These are phyloP conservation scores for Poeciliopsis prolifica DNA, from an alignment of 2,113 vertebrate species.

Conservation along the genomic window DNA sequence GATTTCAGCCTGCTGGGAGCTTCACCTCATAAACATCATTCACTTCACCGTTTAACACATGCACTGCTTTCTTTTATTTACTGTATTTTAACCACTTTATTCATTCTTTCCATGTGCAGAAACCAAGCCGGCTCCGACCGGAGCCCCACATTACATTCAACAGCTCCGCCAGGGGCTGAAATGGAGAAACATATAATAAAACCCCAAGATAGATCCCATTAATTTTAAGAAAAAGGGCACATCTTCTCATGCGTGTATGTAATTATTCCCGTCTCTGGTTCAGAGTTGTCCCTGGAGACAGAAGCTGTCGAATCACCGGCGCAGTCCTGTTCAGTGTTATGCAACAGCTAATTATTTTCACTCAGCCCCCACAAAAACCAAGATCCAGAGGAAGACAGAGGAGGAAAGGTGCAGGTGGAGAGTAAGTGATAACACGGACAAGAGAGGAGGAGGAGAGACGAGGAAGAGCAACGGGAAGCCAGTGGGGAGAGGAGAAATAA, in stretches of 20 bases:
- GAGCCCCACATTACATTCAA: constrained; percentile 59
- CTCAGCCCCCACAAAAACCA: constrained; percentile 57
- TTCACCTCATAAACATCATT: background rate
- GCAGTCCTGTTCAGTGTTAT: constrained; percentile 72
- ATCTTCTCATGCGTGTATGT: constrained; percentile 65
- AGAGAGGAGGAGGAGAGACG: constrained; percentile 10
- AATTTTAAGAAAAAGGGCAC: constrained; percentile 51
- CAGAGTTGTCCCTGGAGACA: constrained; percentile 54
- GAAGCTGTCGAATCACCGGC: constrained; percentile 56
- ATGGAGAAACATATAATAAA: constrained; percentile 61
- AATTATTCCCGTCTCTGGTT: constrained; percentile 72
- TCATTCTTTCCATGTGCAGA: constrained; percentile 29
- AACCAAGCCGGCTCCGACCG: constrained; percentile 29
- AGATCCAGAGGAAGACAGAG: constrained; percentile 19
- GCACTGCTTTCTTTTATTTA: background rate
- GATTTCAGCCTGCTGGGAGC: background rate
- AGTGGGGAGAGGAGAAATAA: constrained; percentile 10
- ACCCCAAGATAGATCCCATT: constrained; percentile 50
- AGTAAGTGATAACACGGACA: constrained; percentile 39
- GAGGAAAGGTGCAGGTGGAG: constrained; percentile 3
- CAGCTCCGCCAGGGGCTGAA: constrained; percentile 27
- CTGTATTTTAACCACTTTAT: constrained; percentile 16
- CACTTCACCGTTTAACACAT: background rate
- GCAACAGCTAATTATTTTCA: constrained; percentile 78
- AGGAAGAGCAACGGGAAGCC: constrained; percentile 5